Percentiles rank a stretch among this genome's conserved stretches.
Evolutionary conservation across 2,113 vertebrate species (phyloP).

Genomic region (Holacanthus passer): DNA sequence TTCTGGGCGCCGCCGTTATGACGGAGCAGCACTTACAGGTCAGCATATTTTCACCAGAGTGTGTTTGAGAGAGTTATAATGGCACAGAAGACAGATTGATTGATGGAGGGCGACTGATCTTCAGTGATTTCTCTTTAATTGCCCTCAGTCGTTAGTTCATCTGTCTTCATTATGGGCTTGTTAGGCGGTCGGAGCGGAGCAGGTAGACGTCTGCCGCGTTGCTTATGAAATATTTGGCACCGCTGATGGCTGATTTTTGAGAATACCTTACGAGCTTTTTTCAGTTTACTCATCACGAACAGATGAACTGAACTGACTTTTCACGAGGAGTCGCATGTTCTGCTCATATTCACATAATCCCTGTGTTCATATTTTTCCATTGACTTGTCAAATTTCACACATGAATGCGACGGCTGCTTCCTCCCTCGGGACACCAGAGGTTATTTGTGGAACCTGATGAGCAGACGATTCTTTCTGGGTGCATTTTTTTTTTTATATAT

Average conservation of each 20-base stretch:
- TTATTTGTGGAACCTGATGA: constrained; percentile 14
- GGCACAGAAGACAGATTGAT: background rate
- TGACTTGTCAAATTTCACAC: constrained; percentile 34
- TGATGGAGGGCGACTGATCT: background rate
- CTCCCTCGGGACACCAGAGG: background rate
- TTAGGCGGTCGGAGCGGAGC: background rate
- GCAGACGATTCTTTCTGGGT: background rate
- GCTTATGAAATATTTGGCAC: background rate
- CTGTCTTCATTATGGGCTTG: constrained; percentile 23
- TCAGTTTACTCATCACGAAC: background rate
- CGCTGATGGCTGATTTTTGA: background rate
- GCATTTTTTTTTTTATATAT: background rate
- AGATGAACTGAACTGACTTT: background rate
- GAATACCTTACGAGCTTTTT: background rate
- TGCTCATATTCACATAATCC: background rate
- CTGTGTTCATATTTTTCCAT: background rate
- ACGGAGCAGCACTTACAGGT: constrained; percentile 13
- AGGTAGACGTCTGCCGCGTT: background rate
- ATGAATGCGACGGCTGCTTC: background rate
- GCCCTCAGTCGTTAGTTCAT: constrained; percentile 1
- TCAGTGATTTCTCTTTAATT: constrained; percentile 31
- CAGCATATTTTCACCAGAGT: constrained; percentile 7
- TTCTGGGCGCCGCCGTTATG: background rate
- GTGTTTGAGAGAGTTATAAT: background rate
- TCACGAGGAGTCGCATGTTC: background rate